Base-by-base conservation (phyloP, 2,888 invertebrate species). In the Eupithecia subfuscata region DNA sequence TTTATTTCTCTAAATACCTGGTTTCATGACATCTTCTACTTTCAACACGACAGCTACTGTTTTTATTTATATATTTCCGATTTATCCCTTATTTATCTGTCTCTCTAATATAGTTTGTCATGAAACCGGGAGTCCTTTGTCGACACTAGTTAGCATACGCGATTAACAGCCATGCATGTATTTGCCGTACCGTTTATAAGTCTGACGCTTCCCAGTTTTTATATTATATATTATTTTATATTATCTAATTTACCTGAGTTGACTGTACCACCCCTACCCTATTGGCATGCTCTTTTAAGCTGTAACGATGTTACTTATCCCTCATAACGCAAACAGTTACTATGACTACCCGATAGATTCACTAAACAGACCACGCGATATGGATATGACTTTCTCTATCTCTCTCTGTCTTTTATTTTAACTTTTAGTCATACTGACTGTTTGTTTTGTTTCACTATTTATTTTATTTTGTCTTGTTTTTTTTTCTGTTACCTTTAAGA, bases 341-440 rank as follows among this genome's bases (percentile, higher is more conserved):
- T 94, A 93, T 94, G 95, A 93, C 93, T 93, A 90, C 84, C 86
- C 85, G 78, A 82, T 82, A 82, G 83, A 83, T 82, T 82, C 86
- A 91, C 91, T 91, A 81, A 88, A 93, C 93, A 92, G 89, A 89
- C 89, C 86, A 93, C 93, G 22, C 22, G 92, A 88, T 92, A 93
- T 92, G 90, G 91, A 93, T 93, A 93, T 93, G 91, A 91, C 92
- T 93, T 83, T 92, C 87, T 91, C 90, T 92, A 79, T 90, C 88
- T 93, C 88, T 91, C 77, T 92, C 93, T 94, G 83, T 92, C 91
- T 94, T 91, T 93, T 92, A 87, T 91, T 94, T 90, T 85, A 83
- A 88, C 89, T 91, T 88, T 91, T 71, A 94, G 94, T 95, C 95
- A 95, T 95, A 95, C 94, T 95, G 95, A 94, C 95, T 95, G 95